Percentiles rank a stretch among this genome's conserved stretches.
phyloP scores from a whole-genome alignment of 2,888 invertebrate genomes.

The Dorcus hopei region DNA sequence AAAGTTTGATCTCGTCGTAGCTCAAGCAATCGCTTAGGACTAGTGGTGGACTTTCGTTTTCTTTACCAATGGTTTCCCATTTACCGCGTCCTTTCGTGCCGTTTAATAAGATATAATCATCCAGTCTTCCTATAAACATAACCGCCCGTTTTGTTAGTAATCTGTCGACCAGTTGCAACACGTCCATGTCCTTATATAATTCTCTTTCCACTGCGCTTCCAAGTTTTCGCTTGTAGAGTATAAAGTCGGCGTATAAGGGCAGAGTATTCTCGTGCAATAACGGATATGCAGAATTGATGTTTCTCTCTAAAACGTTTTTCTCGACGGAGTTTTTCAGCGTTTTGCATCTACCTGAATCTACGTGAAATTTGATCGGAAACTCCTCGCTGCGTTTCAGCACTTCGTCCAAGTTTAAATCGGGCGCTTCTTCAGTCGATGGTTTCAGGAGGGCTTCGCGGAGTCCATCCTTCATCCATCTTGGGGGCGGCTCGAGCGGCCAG shows the following conservation, averaged over 20 bases:
- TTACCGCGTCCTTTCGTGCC: slow-evolving; percentile 51
- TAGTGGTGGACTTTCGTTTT: slow-evolving; percentile 52
- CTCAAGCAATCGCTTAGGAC: slow-evolving; percentile 57
- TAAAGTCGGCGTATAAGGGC: slow-evolving; percentile 60
- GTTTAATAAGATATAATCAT: slow-evolving; percentile 54
- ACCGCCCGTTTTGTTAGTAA: slow-evolving; percentile 57
- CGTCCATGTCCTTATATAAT: slow-evolving; percentile 57
- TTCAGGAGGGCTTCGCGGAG: too few species aligned
- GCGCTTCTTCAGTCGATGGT: too few species aligned
- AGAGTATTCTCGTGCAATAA: slow-evolving; percentile 65
- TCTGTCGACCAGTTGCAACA: slow-evolving; percentile 57
- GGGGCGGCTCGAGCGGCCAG: too few species aligned
- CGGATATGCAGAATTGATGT: slow-evolving; percentile 63
- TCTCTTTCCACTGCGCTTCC: slow-evolving; percentile 54
- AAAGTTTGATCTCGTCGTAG: slow-evolving; percentile 64
- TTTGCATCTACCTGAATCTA: slow-evolving; percentile 41
- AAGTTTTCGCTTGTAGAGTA: slow-evolving; percentile 59
- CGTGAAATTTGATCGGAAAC: slow-evolving; percentile 48
- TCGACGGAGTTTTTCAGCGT: slow-evolving; percentile 22
- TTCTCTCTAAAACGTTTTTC: slow-evolving; percentile 36
- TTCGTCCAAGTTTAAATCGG: slow-evolving; percentile 24
- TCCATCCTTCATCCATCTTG: too few species aligned
- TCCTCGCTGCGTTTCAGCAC: slow-evolving; percentile 43
- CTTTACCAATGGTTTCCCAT: slow-evolving; percentile 57
- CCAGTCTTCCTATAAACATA: slow-evolving; percentile 51